Percentiles rank a stretch among this genome's conserved stretches.
Evolutionary conservation across 2,797 vertebrate species (phyloP).

Genomic region (Mormyrus hasselquistii): DNA sequence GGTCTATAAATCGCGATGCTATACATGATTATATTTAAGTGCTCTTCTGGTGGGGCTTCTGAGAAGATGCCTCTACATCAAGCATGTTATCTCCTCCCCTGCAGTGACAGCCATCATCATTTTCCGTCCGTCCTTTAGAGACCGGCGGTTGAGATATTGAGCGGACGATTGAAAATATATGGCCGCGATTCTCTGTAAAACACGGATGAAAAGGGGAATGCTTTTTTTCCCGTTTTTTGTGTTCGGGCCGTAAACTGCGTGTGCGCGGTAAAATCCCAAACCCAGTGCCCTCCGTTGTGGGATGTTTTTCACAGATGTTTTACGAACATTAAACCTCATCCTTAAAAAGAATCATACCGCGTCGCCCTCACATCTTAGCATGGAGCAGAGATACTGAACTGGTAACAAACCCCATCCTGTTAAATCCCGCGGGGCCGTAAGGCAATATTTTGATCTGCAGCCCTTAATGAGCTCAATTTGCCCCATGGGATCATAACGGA

Average conservation of each 20-base stretch:
- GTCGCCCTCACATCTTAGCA: background rate
- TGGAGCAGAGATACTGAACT: background rate
- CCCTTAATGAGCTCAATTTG: background rate
- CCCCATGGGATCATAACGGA: background rate
- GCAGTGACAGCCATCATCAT: constrained; percentile 14
- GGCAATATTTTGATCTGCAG: background rate
- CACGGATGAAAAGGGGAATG: background rate
- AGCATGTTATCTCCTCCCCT: background rate
- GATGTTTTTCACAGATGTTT: background rate
- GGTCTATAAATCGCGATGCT: background rate
- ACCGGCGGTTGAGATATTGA: background rate
- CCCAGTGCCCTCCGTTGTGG: background rate
- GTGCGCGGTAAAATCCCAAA: background rate
- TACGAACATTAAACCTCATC: background rate
- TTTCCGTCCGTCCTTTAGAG: background rate
- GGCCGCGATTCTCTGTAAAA: background rate
- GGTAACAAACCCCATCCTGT: background rate
- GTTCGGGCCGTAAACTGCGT: background rate
- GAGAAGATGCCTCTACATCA: background rate
- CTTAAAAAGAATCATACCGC: background rate
- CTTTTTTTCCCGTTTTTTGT: background rate
- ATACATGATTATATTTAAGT: constrained; percentile 10
- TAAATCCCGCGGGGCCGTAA: background rate
- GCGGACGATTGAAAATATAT: background rate
- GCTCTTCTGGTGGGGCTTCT: background rate